Percentiles rank a stretch among this genome's conserved stretches.
phyloP scores from a whole-genome alignment of 2,888 invertebrate species.

The Spialia ferax region DNA sequence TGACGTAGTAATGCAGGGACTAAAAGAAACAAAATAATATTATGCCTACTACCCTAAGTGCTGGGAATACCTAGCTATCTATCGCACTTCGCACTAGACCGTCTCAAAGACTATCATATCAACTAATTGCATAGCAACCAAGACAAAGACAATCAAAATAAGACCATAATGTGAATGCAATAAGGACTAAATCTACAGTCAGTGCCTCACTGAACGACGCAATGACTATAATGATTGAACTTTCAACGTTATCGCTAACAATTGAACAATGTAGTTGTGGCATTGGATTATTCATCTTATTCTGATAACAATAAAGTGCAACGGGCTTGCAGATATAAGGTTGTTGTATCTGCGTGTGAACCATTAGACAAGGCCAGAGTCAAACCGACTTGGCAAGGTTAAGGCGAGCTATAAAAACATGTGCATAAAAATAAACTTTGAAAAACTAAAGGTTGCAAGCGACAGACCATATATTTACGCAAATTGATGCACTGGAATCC shows the following conservation, averaged over 20 bases:
- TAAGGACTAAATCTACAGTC: slow-evolving; percentile 32
- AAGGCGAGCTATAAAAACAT: slow-evolving; percentile 69
- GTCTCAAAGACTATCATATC: slow-evolving; percentile 15
- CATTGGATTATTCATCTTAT: slow-evolving; percentile 49
- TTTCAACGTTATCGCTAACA: slow-evolving; percentile 39
- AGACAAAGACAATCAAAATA: slow-evolving; percentile 7
- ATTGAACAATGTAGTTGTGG: slow-evolving; percentile 14
- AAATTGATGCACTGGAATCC: background rate
- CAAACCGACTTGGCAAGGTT: slow-evolving; percentile 68
- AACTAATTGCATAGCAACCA: slow-evolving; percentile 32
- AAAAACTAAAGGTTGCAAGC: slow-evolving; percentile 23
- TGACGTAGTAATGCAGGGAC: too few relatives aligned
- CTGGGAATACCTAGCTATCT: slow-evolving; percentile 6
- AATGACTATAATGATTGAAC: slow-evolving; percentile 44
- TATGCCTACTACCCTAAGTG: too few relatives aligned
- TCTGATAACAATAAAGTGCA: slow-evolving; percentile 45
- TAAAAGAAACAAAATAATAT: too few relatives aligned
- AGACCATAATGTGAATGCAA: slow-evolving; percentile 30
- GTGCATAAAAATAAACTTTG: slow-evolving; percentile 50
- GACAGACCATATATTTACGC: background rate
- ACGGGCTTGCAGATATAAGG: slow-evolving; percentile 42
- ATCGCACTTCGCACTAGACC: background rate
- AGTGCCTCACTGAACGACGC: slow-evolving; percentile 29
- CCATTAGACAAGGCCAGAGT: slow-evolving; percentile 62
- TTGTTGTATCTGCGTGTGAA: slow-evolving; percentile 56